phyloP scores from a whole-genome alignment of 2,797 vertebrate species.

The Allobates femoralis region DNA sequence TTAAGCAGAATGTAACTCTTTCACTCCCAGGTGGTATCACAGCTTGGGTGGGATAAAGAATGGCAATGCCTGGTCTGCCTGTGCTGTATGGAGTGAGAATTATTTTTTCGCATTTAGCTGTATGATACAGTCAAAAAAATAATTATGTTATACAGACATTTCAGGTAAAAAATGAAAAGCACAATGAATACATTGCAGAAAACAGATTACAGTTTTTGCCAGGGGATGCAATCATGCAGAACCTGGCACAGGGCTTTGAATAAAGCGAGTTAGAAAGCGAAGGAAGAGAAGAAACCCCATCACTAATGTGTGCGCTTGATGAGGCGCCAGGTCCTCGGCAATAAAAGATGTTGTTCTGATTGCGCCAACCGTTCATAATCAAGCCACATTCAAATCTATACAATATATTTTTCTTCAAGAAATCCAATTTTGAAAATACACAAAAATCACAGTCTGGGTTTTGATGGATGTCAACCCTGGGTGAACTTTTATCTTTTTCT shows the following conservation, averaged over 20 bases:
- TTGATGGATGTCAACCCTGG: not conserved
- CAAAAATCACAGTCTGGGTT: not conserved
- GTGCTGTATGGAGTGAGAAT: not conserved
- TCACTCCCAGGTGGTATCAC: not conserved
- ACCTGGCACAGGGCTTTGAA: slow-evolving; percentile 23
- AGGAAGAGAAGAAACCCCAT: slow-evolving; percentile 26
- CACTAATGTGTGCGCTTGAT: slow-evolving; percentile 40
- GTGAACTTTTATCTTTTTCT: not conserved
- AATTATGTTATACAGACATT: slow-evolving; percentile 40
- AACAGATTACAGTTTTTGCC: slow-evolving; percentile 43
- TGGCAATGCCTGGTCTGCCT: not conserved
- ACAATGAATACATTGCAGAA: slow-evolving; percentile 38
- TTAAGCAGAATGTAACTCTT: slow-evolving; percentile 49
- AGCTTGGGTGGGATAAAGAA: slow-evolving; percentile 25
- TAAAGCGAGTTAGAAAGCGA: slow-evolving; percentile 37
- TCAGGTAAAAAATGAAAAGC: not conserved
- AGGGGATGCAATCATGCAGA: slow-evolving; percentile 43
- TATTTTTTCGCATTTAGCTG: not conserved
- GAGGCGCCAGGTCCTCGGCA: slow-evolving; percentile 41
- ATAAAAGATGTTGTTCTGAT: slow-evolving; percentile 55
- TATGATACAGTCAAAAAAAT: slow-evolving; percentile 17
- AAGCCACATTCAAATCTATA: slow-evolving; percentile 31
- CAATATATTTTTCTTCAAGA: slow-evolving; percentile 37
- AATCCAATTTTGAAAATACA: slow-evolving; percentile 41
- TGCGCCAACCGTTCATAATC: slow-evolving; percentile 40